A percentile compares a stretch with the other conserved stretches of the same genome.
Evolutionary conservation across 1,140 invertebrate species (phyloP).

Genomic region (Cydia pomonella): DNA sequence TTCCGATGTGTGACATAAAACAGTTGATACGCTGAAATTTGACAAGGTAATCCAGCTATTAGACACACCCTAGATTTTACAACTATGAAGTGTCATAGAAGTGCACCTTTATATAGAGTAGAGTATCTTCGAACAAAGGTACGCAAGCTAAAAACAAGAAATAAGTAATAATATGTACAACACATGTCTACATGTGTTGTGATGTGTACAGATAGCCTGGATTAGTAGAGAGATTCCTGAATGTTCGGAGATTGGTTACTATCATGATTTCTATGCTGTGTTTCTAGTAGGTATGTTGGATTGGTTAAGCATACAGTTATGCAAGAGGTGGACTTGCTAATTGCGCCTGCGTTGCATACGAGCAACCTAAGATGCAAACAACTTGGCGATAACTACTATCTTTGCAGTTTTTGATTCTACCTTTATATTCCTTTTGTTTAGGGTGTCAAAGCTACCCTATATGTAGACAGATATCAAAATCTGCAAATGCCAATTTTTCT

Average conservation of each 20-base stretch:
- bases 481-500: neutral
- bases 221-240: too few species aligned
- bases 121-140: too few species aligned
- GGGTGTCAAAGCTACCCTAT: neutral
- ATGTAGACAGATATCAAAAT: too few species aligned
- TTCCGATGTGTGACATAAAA: neutral
- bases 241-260: too few species aligned
- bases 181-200: too few species aligned
- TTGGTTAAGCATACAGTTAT: slow-evolving; percentile 21
- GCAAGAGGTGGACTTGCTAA: slow-evolving; percentile 22
- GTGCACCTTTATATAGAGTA: too few species aligned
- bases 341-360: slow-evolving; percentile 12
- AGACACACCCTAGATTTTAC: neutral
- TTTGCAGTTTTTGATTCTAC: neutral
- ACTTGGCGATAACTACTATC: slow-evolving; percentile 3
- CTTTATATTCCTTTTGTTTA: too few species aligned
- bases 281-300: neutral
- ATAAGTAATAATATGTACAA: too few species aligned
- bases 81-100: neutral
- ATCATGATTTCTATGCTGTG: neutral
- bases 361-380: neutral
- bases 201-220: too few species aligned
- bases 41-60: neutral
- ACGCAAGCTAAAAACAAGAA: too few species aligned
- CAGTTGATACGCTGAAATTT: neutral